Percentiles rank a stretch among this genome's conserved stretches.
Evolutionary conservation across 1,140 invertebrate genomes (phyloP).

Genomic region (Trissolcus basalis): DNA sequence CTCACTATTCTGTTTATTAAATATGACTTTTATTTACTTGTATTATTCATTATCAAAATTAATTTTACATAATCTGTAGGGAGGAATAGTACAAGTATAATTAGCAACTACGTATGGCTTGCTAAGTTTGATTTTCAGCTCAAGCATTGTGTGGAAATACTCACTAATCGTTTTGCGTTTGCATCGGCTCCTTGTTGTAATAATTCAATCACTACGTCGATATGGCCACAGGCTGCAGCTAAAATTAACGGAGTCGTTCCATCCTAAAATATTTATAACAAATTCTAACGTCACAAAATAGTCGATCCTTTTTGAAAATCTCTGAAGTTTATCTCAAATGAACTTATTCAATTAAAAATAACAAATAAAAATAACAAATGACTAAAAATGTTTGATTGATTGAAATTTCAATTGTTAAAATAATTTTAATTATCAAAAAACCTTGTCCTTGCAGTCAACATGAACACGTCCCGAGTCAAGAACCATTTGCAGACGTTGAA

Average conservation of each 20-base stretch:
- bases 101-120: too few species aligned
- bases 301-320: background rate
- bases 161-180: slow-evolving; percentile 86
- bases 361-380: too few species aligned
- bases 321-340: too few species aligned
- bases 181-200: slow-evolving; percentile 93
- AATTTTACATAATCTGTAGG: too few species aligned
- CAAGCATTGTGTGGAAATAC: slow-evolving; percentile 38
- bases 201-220: slow-evolving; percentile 89
- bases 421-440: slow-evolving; percentile 64
- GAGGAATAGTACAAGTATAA: too few species aligned
- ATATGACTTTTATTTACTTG: too few species aligned
- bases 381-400: too few species aligned
- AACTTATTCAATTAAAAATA: too few species aligned
- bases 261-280: slow-evolving; percentile 80
- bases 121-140: too few species aligned
- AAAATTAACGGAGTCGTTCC: slow-evolving; percentile 94
- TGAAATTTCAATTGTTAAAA: too few species aligned
- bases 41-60: too few species aligned
- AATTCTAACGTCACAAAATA: background rate
- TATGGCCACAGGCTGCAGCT: slow-evolving; percentile 91
- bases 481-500: slow-evolving; percentile 84
- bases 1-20: too few species aligned
- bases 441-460: slow-evolving; percentile 94
- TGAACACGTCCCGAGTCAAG: slow-evolving; percentile 94